These are phyloP conservation scores for Gallinago nigripennis DNA, from an alignment of 2,797 vertebrate species.

Conservation along the genomic window DNA sequence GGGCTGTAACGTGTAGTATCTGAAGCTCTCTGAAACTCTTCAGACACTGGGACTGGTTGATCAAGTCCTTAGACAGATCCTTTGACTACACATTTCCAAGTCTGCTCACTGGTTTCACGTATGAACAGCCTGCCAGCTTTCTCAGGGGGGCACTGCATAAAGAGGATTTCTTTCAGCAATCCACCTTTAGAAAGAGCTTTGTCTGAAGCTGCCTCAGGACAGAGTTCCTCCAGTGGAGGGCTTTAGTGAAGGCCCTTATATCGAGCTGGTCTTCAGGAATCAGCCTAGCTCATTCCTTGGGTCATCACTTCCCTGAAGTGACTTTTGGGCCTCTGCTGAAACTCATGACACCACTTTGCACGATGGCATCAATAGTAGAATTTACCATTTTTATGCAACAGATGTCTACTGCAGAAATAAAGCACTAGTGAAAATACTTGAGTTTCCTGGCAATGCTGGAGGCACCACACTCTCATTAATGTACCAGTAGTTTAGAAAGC, in stretches of 20 bases:
- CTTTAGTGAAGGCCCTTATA: neutral
- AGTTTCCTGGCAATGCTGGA: neutral
- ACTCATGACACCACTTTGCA: neutral
- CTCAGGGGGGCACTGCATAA: neutral
- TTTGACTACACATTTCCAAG: neutral
- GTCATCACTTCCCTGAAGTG: neutral
- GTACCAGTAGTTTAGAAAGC: neutral
- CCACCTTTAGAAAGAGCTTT: neutral
- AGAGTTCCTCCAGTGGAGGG: neutral
- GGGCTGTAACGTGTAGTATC: neutral
- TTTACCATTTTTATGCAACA: slow-evolving; percentile 36
- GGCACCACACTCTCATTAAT: neutral
- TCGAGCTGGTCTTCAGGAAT: neutral
- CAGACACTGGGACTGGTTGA: neutral
- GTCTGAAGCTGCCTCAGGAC: neutral
- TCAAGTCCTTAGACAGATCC: neutral
- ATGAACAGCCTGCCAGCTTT: neutral
- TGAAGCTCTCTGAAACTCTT: neutral
- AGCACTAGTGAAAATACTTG: neutral
- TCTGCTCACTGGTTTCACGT: neutral
- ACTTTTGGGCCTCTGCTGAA: neutral
- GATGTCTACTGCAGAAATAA: neutral
- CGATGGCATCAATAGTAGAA: neutral
- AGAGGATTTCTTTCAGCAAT: neutral
- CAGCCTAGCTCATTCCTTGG: neutral